Evolutionary conservation across 2,797 vertebrate species (phyloP), one percentile per base, ranked within the genome.

Genomic region (Anas georgica): DNA sequence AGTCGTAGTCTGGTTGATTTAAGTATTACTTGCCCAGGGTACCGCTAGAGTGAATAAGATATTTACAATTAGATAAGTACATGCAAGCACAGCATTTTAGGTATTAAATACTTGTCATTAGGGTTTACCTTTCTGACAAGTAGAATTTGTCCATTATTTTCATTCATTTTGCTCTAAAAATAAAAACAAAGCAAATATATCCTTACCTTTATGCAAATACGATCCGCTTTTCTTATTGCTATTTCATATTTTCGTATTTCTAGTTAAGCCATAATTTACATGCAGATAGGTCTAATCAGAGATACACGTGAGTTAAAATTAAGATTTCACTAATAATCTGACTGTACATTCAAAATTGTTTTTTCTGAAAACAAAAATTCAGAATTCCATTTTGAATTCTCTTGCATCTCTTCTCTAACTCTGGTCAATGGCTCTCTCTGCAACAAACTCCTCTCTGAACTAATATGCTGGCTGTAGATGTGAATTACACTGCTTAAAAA

Each of bases 1-100:
- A 98, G 96, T 3, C 98, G 98, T 82, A 99, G 94, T 54, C 99
- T 98, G 68, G 98, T 98, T 92, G 99, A 99, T 97, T 99, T 99
- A 88, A 99, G 98, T 64, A 99, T 98, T 94, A 99, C 98, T 97
- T 99, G 99, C 33, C 99, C 99, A 8, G 99, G 99, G 85, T 99
- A 99, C 25, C 98, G 98, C 99, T 99, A 33, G 66, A 93, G 66
- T 93, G 52, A 96, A 20, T 6, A 94, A 93, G 41, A 78, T 68
- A 94, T 55, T 72, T 12, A 83, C 48, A 93, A 72, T 90, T 95
- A 64, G 6, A 0, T 77, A 79, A 83, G 59, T 46, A 79, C 8
- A n/a, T 28, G 46, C 29, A 88, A 88, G 80, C 2, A 0, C 35
- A 33, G 23, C 64, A 33, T 31, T 68, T 23, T 73, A 77, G 21